Percentiles rank a stretch among this genome's conserved stretches.
Conservation (phyloP, 2,113 vertebrate species). For the Urocitellus parryii region DNA sequence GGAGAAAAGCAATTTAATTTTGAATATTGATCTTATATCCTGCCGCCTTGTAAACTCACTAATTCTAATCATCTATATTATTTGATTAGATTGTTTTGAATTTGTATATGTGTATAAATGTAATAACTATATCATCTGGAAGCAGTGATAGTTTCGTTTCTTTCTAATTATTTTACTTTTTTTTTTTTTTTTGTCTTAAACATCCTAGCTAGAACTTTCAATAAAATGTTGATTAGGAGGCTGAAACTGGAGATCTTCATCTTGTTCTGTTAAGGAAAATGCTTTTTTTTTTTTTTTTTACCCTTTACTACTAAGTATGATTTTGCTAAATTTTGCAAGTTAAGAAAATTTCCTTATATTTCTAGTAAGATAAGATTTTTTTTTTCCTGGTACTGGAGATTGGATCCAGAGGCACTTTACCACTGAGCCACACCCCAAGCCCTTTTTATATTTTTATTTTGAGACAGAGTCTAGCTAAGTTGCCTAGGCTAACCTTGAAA, state of each 20-base stretch:
- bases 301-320: neutral
- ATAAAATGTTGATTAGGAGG: neutral
- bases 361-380: slow-evolving; percentile 5
- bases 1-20: slow-evolving; percentile 15
- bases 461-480: too few relatives aligned
- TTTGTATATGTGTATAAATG: slow-evolving; percentile 8
- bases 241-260: neutral
- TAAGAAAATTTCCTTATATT: neutral
- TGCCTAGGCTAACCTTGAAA: too few relatives aligned
- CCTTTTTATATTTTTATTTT: neutral
- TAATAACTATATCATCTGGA: neutral
- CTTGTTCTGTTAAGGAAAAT: slow-evolving; percentile 1
- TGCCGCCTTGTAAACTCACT: neutral
- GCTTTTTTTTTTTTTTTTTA: neutral
- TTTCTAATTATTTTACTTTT: neutral
- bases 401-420: neutral
- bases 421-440: neutral
- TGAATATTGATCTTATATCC: neutral
- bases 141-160: neutral
- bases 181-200: neutral
- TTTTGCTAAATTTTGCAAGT: slow-evolving; percentile 37
- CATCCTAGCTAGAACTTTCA: neutral
- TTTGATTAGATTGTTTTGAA: neutral
- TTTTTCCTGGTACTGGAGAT: neutral
- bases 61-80: neutral